phyloP scores from a whole-genome alignment of 1,140 invertebrate genomes.

The Tribolium castaneum region DNA sequence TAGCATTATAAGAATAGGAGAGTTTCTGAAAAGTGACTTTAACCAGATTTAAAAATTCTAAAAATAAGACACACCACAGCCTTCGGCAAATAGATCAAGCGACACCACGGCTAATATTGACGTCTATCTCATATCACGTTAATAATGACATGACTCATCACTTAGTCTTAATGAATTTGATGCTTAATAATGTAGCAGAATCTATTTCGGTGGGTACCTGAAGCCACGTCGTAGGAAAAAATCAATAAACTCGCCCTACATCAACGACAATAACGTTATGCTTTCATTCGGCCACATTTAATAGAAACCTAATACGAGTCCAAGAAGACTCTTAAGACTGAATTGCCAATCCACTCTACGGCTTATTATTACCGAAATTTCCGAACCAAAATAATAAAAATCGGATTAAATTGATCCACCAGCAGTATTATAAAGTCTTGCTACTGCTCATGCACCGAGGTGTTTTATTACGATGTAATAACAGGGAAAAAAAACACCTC shows the following conservation, averaged over 20 bases:
- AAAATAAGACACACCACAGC: neutral
- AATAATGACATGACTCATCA: neutral
- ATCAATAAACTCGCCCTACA: constrained; percentile 18
- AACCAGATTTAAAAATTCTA: neutral
- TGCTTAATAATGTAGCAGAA: neutral
- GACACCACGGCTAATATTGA: neutral
- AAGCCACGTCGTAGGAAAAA: neutral
- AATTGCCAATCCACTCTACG: neutral
- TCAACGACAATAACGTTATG: constrained; percentile 20
- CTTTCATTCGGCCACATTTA: constrained; percentile 16
- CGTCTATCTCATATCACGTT: neutral
- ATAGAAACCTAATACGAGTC: constrained; percentile 18
- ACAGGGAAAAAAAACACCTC: constrained; percentile 15
- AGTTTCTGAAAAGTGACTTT: neutral
- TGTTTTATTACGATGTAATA: neutral
- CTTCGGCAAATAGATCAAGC: neutral
- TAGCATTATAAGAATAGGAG: constrained; percentile 10
- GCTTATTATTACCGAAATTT: neutral
- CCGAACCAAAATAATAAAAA: neutral
- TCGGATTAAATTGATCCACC: neutral
- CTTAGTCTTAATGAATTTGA: neutral
- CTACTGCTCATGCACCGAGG: neutral
- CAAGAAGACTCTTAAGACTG: constrained; percentile 4
- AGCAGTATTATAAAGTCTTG: too few species aligned
- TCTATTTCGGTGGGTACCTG: neutral